phyloP scores from a whole-genome alignment of 2,113 vertebrate species.

The Pyxicephalus adspersus region DNA sequence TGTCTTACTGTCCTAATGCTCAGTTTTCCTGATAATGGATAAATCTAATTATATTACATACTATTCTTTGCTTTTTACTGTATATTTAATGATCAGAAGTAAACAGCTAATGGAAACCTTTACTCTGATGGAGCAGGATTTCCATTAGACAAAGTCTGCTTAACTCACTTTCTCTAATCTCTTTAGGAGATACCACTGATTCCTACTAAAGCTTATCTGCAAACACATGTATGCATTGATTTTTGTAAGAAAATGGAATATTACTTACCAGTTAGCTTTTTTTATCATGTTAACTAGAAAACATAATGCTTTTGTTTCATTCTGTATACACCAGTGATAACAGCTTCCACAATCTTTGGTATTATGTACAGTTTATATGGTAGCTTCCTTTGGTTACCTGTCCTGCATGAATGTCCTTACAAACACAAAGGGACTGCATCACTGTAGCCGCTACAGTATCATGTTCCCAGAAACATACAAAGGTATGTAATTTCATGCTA shows the following conservation, averaged over 20 bases:
- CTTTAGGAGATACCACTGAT: neutral
- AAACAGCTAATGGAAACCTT: conserved; percentile 2
- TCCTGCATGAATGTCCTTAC: neutral
- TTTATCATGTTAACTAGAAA: conserved; percentile 2
- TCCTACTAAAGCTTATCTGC: neutral
- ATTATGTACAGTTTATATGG: neutral
- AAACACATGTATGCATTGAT: neutral
- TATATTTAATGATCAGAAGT: neutral
- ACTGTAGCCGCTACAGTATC: neutral
- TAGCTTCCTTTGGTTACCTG: neutral
- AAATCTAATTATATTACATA: neutral
- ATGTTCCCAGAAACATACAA: neutral
- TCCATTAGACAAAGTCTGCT: neutral
- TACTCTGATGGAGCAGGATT: neutral
- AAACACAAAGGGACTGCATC: neutral
- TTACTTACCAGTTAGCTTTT: neutral
- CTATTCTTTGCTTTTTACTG: neutral
- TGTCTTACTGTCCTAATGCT: too few species aligned
- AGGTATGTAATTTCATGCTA: conserved; percentile 11
- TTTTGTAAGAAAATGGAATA: neutral
- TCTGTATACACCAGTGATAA: neutral
- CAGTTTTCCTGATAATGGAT: conserved; percentile 9
- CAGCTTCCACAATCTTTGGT: neutral
- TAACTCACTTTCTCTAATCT: neutral
- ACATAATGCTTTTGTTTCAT: neutral